Conservation (phyloP, 2,113 vertebrate genomes). For the Podarcis muralis region DNA sequence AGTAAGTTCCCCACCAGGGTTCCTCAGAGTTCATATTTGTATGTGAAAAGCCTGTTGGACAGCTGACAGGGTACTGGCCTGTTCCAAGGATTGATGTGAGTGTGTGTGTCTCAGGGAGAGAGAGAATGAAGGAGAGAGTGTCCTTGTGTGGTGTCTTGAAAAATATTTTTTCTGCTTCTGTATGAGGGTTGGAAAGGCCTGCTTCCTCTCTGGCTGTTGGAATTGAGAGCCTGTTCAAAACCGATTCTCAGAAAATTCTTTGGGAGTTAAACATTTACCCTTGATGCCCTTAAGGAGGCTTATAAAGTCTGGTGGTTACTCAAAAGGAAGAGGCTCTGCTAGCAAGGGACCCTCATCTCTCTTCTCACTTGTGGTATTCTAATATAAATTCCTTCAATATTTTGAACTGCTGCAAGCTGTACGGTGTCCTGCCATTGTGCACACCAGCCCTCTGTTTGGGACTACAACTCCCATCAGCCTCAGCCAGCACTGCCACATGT, state of each 20-base stretch:
- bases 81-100: neutral
- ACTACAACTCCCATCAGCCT: neutral
- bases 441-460: neutral
- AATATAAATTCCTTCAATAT: neutral
- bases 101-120: neutral
- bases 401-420: neutral
- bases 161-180: neutral
- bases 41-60: neutral
- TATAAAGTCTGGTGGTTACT: neutral
- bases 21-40: neutral
- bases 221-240: neutral
- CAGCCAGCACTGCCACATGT: no score
- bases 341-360: neutral
- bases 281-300: neutral
- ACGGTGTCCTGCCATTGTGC: no score
- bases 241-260: fast-evolving
- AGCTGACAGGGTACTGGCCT: neutral
- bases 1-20: neutral
- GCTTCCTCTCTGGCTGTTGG: fast-evolving
- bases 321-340: fast-evolving
- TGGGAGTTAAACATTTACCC: constrained; percentile 30
- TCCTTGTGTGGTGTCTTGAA: neutral
- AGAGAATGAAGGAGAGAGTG: neutral
- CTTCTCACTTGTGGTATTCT: neutral
- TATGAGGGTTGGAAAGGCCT: neutral